A percentile compares a stretch with the other conserved stretches of the same genome.
Evolutionary conservation across 2,113 vertebrate genomes (phyloP).

Genomic region (Phyllostomus hastatus): DNA sequence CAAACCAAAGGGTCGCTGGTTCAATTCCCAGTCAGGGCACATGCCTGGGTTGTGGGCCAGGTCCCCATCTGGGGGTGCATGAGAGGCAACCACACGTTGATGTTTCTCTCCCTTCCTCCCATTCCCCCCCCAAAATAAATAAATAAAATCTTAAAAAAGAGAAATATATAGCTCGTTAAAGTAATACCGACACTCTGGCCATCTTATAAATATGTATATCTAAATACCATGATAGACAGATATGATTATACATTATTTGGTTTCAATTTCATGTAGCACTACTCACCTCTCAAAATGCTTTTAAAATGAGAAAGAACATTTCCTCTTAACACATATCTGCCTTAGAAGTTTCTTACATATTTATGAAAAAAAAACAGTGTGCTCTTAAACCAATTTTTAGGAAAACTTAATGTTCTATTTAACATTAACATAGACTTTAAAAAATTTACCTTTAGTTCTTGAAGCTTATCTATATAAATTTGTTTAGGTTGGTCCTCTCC

Average conservation of each 20-base stretch:
- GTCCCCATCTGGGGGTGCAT: too few relatives aligned
- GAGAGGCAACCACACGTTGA: too few relatives aligned
- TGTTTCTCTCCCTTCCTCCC: too few relatives aligned
- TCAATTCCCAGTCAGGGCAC: too few relatives aligned
- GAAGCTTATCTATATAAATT: conserved; percentile 94
- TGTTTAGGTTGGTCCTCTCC: conserved; percentile 96
- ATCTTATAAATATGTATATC: background rate
- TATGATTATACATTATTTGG: background rate
- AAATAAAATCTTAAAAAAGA: background rate
- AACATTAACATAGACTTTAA: background rate
- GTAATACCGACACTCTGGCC: background rate
- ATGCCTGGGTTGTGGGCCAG: too few relatives aligned
- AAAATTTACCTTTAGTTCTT: conserved; percentile 88
- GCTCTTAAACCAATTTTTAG: background rate
- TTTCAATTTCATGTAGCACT: conserved; percentile 3
- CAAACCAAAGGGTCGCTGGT: too few relatives aligned
- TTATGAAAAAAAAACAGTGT: background rate
- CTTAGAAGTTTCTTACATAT: background rate
- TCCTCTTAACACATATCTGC: background rate
- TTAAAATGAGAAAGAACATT: background rate
- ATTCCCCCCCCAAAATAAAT: too few relatives aligned
- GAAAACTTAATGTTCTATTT: background rate
- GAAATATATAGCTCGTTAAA: background rate
- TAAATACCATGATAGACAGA: background rate
- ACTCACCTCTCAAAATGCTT: conserved; percentile 6